These are phyloP conservation scores for Rambutsinella grinnellia DNA, from an alignment of 2,888 invertebrate species.

Conservation along the genomic window DNA sequence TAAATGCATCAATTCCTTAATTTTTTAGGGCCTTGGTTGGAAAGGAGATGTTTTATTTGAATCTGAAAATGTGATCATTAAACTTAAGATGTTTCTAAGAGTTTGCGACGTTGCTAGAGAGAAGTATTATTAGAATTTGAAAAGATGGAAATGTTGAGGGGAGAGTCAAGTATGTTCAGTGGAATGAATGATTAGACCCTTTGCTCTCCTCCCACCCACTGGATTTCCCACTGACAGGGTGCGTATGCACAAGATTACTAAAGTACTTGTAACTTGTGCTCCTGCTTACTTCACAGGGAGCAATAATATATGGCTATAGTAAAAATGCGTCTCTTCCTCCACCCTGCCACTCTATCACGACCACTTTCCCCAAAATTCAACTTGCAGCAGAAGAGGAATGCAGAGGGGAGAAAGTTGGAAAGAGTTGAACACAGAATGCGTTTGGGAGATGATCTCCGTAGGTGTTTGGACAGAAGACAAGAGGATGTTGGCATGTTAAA, in stretches of 20 bases:
- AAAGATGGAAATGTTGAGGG: neutral
- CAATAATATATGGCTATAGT: slow-evolving; percentile 25
- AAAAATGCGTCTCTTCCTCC: slow-evolving; percentile 22
- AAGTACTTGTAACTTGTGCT: neutral
- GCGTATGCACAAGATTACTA: neutral
- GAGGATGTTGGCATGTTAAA: neutral
- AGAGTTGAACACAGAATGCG: neutral
- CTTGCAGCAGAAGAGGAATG: slow-evolving; percentile 5
- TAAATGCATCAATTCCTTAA: too few relatives aligned
- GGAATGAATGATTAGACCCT: neutral
- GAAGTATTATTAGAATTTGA: too few relatives aligned
- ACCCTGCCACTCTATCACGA: neutral
- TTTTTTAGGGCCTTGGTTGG: too few relatives aligned
- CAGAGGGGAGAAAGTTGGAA: slow-evolving; percentile 10
- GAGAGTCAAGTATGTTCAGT: neutral
- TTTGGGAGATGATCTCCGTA: neutral
- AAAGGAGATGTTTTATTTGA: too few relatives aligned
- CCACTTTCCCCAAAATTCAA: slow-evolving; percentile 3
- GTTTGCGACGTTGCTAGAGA: too few relatives aligned
- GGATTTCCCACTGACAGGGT: neutral
- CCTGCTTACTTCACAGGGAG: neutral
- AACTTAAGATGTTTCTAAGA: too few relatives aligned
- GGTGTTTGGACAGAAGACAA: neutral
- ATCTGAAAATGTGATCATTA: too few relatives aligned
- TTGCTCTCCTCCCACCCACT: neutral